Percentiles rank a stretch among this genome's conserved stretches.
Conservation (phyloP, 2,797 vertebrate species). For the Ctenopoma kingsleyae region DNA sequence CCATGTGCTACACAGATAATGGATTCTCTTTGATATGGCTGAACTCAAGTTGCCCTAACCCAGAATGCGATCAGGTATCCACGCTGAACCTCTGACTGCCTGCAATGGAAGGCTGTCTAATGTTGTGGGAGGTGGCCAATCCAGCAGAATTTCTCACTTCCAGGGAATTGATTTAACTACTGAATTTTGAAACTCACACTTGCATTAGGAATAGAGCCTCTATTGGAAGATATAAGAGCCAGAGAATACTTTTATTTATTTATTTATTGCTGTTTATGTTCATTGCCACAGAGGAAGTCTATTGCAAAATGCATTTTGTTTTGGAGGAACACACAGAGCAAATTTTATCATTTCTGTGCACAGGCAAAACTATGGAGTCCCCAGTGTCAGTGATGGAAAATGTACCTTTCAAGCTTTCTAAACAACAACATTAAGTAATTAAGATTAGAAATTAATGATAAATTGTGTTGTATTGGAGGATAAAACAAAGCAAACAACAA, state of each 20-base stretch:
- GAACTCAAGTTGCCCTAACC: conserved; percentile 56
- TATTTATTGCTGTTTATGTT: conserved; percentile 54
- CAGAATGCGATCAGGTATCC: conserved; percentile 55
- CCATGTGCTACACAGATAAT: conserved; percentile 53
- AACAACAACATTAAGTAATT: conserved; percentile 6
- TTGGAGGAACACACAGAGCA: conserved; percentile 39
- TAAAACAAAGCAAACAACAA: conserved; percentile 20
- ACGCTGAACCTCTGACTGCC: conserved; percentile 37
- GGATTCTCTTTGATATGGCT: conserved; percentile 71
- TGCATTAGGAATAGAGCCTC: conserved; percentile 41
- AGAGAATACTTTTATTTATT: conserved; percentile 43
- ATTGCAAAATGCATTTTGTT: conserved; percentile 42
- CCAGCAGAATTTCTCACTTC: conserved; percentile 47
- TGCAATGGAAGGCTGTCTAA: conserved; percentile 35
- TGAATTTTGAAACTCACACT: conserved; percentile 31
- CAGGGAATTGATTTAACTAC: conserved; percentile 32
- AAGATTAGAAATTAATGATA: conserved; percentile 8
- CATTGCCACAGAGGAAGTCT: conserved; percentile 55
- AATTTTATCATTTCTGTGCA: conserved; percentile 32
- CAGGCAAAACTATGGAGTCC: conserved; percentile 14
- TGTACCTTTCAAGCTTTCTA: conserved; percentile 27
- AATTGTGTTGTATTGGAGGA: conserved; percentile 16
- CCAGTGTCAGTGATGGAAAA: conserved; percentile 25
- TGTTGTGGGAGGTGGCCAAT: conserved; percentile 40
- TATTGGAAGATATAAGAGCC: conserved; percentile 24